Base-by-base conservation (phyloP, 2,888 invertebrate species). In the Orgyia antiqua region DNA sequence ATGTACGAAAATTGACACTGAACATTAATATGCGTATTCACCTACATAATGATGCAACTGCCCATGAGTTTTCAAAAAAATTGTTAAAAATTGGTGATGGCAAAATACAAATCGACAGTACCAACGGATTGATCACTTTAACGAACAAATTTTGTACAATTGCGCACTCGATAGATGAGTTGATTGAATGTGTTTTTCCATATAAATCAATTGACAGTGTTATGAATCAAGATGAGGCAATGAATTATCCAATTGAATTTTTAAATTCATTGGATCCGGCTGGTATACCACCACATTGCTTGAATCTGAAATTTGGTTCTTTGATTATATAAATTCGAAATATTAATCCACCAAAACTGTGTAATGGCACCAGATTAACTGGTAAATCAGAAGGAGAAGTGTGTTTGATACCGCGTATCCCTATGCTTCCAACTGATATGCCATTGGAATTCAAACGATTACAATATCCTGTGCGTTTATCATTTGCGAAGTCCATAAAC, bases 181-280 rank as follows among this genome's bases (percentile, higher is more conserved):
- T 39, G 32, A 39, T 18, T 10, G 27, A 27, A 27, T 27, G 27
- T 18, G 18, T 27, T 42, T 39, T 37, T 36, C 27, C 24, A 28
- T 31, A 34, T 27, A 36, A 36, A 36, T 33, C 35, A 24, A 31
- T 38, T 33, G 36, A 36, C 25, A 29, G 23, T 23, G 33, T 33
- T 31, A 39, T 27, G 18, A 34, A 36, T 31, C 26, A 33, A 27
- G 33, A 31, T 34, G 33, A 35, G 20, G 29, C 29, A 21, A 12
- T 28, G 19, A 42, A 34, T 33, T 35, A 36, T 39, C 35, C 35
- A 32, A 37, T 30, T 13, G 23, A 37, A 39, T 43, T 43, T 43
- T 44, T 40, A 23, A 23, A 23, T 23, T 23, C 10, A 23, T 23
- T 23, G 23, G 10, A 23, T 23, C 27, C 25, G 20, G 24, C 31